phyloP scores from a whole-genome alignment of 2,888 invertebrate species.

The Blastobasis adustella region DNA sequence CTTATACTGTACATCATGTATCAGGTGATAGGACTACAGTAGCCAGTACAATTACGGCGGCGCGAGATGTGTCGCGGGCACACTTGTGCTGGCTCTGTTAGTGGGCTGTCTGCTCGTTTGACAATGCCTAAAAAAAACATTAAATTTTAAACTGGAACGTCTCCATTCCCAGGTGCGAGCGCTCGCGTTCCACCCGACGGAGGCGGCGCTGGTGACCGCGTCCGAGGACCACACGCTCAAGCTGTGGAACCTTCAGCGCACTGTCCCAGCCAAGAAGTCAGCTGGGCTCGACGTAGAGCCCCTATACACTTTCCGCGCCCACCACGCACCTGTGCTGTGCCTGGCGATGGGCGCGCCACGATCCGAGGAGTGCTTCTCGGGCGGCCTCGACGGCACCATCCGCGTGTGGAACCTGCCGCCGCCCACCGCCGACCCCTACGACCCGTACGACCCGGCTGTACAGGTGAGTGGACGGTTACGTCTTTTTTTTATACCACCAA shows the following conservation, averaged over 20 bases:
- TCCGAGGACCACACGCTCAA: conserved; percentile 99
- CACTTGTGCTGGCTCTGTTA: too few relatives aligned
- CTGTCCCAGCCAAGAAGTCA: conserved; percentile 97
- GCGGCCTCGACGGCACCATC: conserved; percentile 94
- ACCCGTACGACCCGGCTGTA: conserved; percentile 95
- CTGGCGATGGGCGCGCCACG: conserved; percentile 95
- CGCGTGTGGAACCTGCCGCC: conserved; percentile 98
- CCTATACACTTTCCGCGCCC: conserved; percentile 97
- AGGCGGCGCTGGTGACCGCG: conserved; percentile 97
- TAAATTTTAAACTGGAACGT: too few relatives aligned
- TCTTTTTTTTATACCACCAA: too few relatives aligned
- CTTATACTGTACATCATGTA: too few relatives aligned
- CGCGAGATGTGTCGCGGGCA: too few relatives aligned
- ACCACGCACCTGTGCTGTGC: conserved; percentile 95
- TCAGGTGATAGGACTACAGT: too few relatives aligned
- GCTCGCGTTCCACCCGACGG: conserved; percentile 94
- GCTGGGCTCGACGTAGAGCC: conserved; percentile 98
- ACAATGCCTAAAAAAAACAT: too few relatives aligned
- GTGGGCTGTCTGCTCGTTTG: too few relatives aligned
- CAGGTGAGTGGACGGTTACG: conserved; percentile 76
- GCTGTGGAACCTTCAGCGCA: conserved; percentile 99
- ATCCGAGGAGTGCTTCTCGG: conserved; percentile 97
- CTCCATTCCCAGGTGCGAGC: conserved; percentile 78
- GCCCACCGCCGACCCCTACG: conserved; percentile 96
- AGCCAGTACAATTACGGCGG: too few relatives aligned